These are phyloP conservation scores for Chrysocyon brachyurus DNA, from an alignment of 2,797 vertebrate species.

Conservation along the genomic window DNA sequence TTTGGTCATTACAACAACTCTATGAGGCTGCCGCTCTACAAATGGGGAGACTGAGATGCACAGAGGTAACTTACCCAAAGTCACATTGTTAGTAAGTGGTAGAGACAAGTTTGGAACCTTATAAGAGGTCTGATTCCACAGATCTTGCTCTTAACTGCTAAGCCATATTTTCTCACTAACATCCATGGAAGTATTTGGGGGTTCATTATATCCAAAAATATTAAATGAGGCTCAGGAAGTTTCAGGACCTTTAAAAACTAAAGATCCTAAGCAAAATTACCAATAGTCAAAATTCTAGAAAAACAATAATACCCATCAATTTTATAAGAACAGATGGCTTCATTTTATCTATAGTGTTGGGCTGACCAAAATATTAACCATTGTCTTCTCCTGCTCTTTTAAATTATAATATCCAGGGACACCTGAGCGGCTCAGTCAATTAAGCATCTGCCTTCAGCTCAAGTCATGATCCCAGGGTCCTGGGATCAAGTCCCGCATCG, in stretches of 20 bases:
- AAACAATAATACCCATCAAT: neutral
- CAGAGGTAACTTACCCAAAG: neutral
- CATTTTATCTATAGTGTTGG: neutral
- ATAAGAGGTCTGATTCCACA: neutral
- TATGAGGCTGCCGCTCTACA: neutral
- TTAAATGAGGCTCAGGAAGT: neutral
- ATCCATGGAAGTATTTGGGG: neutral
- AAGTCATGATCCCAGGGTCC: too few species aligned
- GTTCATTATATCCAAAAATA: neutral
- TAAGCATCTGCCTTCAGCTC: too few species aligned
- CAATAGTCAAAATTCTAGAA: neutral
- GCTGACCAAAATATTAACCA: neutral
- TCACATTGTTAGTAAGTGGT: neutral
- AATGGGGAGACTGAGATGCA: neutral
- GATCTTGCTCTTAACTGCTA: neutral
- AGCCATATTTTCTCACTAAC: neutral
- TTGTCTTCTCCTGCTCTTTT: neutral
- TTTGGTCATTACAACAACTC: neutral
- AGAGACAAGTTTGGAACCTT: neutral
- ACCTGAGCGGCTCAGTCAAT: too few species aligned
- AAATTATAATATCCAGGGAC: neutral
- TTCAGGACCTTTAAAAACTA: neutral
- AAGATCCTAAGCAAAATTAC: neutral
- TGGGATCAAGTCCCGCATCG: too few species aligned
- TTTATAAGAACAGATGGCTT: constrained; percentile 30